phyloP scores from a whole-genome alignment of 2,113 vertebrate species.

The Pluvianellus socialis region DNA sequence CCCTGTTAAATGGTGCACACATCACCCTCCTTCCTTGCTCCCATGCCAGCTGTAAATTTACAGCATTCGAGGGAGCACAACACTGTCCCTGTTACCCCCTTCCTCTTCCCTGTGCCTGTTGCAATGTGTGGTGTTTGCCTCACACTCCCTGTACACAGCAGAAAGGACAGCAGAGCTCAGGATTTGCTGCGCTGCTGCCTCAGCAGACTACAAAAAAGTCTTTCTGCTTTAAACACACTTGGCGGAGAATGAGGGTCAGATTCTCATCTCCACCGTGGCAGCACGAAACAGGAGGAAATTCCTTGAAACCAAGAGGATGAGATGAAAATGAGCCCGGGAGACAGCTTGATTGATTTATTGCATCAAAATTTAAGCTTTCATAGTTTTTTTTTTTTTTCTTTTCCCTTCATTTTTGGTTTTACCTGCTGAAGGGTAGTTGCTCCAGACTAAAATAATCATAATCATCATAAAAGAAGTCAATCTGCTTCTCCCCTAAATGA shows the following conservation, averaged over 20 bases:
- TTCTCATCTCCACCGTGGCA: background rate
- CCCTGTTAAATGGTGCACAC: background rate
- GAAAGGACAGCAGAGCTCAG: background rate
- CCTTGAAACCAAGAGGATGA: background rate
- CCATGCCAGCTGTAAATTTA: fast-evolving
- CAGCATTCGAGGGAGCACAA: fast-evolving
- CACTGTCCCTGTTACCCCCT: background rate
- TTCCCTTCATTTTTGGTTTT: background rate
- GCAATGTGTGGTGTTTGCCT: fast-evolving
- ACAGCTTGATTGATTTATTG: constrained; percentile 9
- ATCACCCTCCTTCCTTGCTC: background rate
- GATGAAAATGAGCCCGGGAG: background rate
- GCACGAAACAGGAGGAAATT: background rate
- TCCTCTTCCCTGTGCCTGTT: background rate
- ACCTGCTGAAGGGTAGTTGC: background rate
- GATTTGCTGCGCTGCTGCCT: background rate
- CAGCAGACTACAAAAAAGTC: background rate
- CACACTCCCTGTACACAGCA: background rate
- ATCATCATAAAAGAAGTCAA: constrained; percentile 26
- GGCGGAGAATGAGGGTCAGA: background rate
- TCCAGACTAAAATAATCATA: constrained; percentile 31
- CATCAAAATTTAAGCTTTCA: background rate
- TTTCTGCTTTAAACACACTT: background rate
- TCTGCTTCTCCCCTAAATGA: background rate
- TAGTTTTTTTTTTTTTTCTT: background rate